phyloP scores from a whole-genome alignment of 2,797 vertebrate species.

The Anableps anableps region DNA sequence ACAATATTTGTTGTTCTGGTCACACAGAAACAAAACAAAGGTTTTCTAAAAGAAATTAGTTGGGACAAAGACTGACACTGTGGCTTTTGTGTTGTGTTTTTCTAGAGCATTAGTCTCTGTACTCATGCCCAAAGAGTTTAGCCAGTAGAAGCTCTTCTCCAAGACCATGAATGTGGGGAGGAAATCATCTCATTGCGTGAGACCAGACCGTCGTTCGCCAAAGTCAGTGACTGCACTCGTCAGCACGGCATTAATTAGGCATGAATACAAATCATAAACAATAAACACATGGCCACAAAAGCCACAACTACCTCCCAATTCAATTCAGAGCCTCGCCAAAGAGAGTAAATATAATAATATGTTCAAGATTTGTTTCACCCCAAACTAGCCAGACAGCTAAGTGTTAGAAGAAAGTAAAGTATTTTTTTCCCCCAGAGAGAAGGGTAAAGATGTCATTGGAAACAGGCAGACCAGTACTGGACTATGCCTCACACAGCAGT shows the following conservation, averaged over 20 bases:
- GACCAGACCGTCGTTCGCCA: conserved; percentile 66
- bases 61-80: conserved; percentile 68
- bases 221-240: conserved; percentile 78
- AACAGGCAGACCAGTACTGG: conserved; percentile 56
- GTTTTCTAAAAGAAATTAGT: conserved; percentile 43
- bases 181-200: conserved; percentile 79
- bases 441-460: conserved; percentile 76
- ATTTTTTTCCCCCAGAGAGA: conserved; percentile 59
- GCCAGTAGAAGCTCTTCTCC: conserved; percentile 56
- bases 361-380: conserved; percentile 80
- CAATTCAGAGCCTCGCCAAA: conserved; percentile 71
- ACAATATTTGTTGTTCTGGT: conserved; percentile 30
- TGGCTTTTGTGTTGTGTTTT: conserved; percentile 66
- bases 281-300: conserved; percentile 81
- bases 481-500: conserved; percentile 72
- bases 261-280: conserved; percentile 84
- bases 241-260: conserved; percentile 82
- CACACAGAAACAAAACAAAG: conserved; percentile 45
- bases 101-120: conserved; percentile 72
- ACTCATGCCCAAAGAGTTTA: conserved; percentile 55
- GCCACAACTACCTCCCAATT: conserved; percentile 71
- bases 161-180: conserved; percentile 66
- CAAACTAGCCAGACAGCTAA: conserved; percentile 45
- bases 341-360: conserved; percentile 81
- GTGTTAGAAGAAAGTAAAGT: conserved; percentile 66